Evolutionary conservation across 2,888 invertebrate species (phyloP), one percentile per base, ranked within the genome.

Genomic region (Agrochola macilenta): DNA sequence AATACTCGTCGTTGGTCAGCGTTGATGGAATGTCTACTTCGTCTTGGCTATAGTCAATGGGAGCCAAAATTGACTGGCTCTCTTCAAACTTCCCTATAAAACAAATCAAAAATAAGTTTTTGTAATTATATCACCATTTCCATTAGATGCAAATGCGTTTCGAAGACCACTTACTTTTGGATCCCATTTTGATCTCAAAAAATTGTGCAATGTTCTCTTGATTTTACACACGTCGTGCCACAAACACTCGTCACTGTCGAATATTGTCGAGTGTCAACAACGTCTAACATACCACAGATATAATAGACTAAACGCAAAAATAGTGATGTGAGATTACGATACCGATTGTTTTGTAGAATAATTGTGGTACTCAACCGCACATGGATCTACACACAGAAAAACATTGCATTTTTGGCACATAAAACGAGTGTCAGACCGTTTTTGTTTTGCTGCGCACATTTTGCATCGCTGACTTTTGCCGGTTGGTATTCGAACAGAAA

Each of bases 401-500:
- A 75, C 54, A 5, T 75, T 79, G 39, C 70, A 75, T 70, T 75
- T 69, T 75, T 75, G 54, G 39, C 78, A 71, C 69, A 75, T 60
- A 63, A 65, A 78, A 64, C 78, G 65, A 66, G 75, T 75, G 1
- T 78, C 54, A n/a, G 69, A 66, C 63, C 75, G 63, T 70, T 69
- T 78, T 43, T 0, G 17, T 69, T 78, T 78, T 46, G 75, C 64
- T 58, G 75, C 65, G 69, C 78, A 78, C 63, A 78, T 39, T 75
- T 74, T 78, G 43, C 75, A 78, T 49, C 78, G 69, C 49, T 78
- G 78, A 65, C 78, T 69, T 78, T 78, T 78, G 30, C 74, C 69
- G 23, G 54, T 70, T 35, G 3, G 61, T 70, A 74, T 75, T n/a
- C 57, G 30, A 54, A 65, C 60, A 65, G 70, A 39, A 70, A 74